These are phyloP conservation scores for Chloroceryle amazona DNA, from an alignment of 2,797 vertebrate genomes.

Conservation along the genomic window DNA sequence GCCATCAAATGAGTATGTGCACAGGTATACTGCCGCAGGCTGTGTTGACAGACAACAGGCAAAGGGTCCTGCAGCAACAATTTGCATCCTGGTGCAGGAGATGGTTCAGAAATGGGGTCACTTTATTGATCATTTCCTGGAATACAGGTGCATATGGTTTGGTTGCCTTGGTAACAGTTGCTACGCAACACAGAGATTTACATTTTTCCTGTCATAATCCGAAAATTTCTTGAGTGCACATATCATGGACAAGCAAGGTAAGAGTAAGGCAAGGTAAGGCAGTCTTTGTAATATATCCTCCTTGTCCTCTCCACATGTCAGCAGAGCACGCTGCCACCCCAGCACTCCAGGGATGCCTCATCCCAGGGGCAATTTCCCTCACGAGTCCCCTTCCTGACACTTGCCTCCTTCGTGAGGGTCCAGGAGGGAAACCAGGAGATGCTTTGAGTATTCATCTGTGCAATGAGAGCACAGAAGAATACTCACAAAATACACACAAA, in stretches of 20 bases:
- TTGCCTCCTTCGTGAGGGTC: neutral
- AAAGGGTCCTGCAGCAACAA: neutral
- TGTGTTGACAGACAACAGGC: neutral
- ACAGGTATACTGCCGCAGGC: accelerated
- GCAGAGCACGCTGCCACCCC: neutral
- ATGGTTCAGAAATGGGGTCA: constrained; percentile 49
- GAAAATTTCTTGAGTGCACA: neutral
- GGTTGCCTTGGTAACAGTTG: constrained; percentile 68
- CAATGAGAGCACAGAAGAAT: neutral
- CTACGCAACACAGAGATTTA: constrained; percentile 60
- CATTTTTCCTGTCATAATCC: constrained; percentile 48
- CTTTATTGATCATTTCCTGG: constrained; percentile 61
- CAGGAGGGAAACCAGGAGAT: neutral
- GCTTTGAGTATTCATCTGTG: neutral
- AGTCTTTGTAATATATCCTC: neutral
- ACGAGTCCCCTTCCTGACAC: neutral
- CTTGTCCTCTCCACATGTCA: neutral
- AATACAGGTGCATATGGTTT: constrained; percentile 53
- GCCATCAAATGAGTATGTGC: neutral
- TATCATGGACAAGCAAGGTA: neutral
- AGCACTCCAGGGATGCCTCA: neutral
- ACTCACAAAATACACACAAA: neutral
- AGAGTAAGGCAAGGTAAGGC: neutral
- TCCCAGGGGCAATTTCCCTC: neutral
- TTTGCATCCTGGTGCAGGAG: neutral